Base-by-base conservation (phyloP, 2,888 invertebrate species). In the Cheilosia pagana region DNA sequence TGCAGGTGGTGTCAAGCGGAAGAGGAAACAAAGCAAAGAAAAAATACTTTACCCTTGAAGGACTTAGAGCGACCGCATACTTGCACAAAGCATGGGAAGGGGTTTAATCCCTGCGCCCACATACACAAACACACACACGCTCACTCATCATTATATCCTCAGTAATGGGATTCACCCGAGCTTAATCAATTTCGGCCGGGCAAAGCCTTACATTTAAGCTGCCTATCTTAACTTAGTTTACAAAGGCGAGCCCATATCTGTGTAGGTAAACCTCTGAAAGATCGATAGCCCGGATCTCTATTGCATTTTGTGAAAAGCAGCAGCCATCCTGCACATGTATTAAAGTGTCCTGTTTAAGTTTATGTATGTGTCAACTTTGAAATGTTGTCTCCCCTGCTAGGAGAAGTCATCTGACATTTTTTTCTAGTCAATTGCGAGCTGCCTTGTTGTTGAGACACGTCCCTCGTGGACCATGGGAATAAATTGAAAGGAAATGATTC, bases 401-500 rank as follows among this genome's bases (percentile, higher is more conserved):
- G 48, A 68, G 45, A 67, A 59, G 31, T 48, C 57, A 60, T 68
- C 67, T 62, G 53, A 62, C 50, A 52, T 74, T 70, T 65, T 39
- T 48, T 68, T 62, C 60, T 60, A 35, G 59, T 59, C 45, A 16
- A 14, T 21, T 28, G 14, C 45, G 23, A 35, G 21, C 48, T 41
- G 45, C 53, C 62, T 62, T 74, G 67, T 67, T 59, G 72, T 41
- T 60, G 39, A 21, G 14, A 41, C 41, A 55, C 43, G 50, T 76
- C 65, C 79, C 79, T 65, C 62, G 62, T 63, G 72, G 79, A 79
- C 68, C 53, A 67, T 79, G 74, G 45, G 89, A 82, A 89, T 90
- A 90, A 91, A 91, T 90, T 90, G 90, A 89, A 88, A 89, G 90
- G 90, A 91, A 91, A 90, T 90, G 89, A 90, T 91, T 89, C 89